Evolutionary conservation across 2,888 invertebrate species (phyloP).

Genomic region (Pollenia angustigena): DNA sequence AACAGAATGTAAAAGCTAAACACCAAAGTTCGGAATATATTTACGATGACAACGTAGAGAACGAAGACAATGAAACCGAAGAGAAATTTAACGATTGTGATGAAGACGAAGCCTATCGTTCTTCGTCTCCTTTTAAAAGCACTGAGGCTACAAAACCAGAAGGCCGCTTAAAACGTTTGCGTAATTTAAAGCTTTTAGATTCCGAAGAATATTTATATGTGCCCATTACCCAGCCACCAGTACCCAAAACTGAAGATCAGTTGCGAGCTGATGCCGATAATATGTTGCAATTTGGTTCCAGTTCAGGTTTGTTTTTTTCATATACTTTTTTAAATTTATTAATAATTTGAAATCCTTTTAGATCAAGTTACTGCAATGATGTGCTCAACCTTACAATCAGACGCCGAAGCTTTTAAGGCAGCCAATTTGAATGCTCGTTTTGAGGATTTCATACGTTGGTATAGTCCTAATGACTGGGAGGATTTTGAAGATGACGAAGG

Average conservation of each 20-base stretch:
- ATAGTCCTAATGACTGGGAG: slow-evolving; percentile 98
- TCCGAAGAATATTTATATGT: slow-evolving; percentile 90
- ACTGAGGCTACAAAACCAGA: slow-evolving; percentile 85
- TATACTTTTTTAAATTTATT: slow-evolving; percentile 84
- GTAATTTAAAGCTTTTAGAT: slow-evolving; percentile 88
- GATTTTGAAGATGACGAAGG: slow-evolving; percentile 84
- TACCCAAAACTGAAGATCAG: slow-evolving; percentile 98
- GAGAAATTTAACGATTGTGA: slow-evolving; percentile 94
- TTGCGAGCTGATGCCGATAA: slow-evolving; percentile 96
- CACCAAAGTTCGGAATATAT: not conserved
- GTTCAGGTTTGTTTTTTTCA: slow-evolving; percentile 85
- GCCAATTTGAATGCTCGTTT: slow-evolving; percentile 96
- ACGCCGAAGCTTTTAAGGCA: slow-evolving; percentile 99
- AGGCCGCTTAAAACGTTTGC: slow-evolving; percentile 89
- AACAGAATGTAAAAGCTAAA: slow-evolving; percentile 33
- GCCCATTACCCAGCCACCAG: slow-evolving; percentile 95
- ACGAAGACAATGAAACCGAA: slow-evolving; percentile 75
- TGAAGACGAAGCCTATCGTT: slow-evolving; percentile 82
- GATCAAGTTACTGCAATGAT: slow-evolving; percentile 96
- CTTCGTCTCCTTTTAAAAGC: slow-evolving; percentile 34
- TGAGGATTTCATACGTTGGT: slow-evolving; percentile 99
- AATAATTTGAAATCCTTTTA: slow-evolving; percentile 83
- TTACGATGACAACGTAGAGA: not conserved
- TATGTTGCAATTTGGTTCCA: slow-evolving; percentile 93
- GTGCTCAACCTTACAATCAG: slow-evolving; percentile 96